A percentile compares a stretch with the other conserved stretches of the same genome.
These are phyloP conservation scores for Sturnus vulgaris DNA, from an alignment of 2,113 vertebrate species.

Conservation along the genomic window DNA sequence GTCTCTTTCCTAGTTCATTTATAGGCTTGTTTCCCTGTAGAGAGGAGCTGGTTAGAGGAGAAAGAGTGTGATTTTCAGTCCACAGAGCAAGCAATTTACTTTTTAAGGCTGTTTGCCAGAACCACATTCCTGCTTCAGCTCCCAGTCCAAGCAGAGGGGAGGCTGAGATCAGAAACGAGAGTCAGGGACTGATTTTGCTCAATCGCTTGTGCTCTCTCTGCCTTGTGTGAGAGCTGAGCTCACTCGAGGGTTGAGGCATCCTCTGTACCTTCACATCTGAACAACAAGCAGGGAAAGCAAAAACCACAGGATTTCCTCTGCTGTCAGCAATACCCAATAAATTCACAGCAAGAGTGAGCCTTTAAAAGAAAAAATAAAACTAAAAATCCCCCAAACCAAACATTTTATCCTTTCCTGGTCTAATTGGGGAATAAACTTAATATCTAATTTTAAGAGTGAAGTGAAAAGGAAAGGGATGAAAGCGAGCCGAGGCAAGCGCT, in stretches of 20 bases:
- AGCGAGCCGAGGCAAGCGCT: not conserved
- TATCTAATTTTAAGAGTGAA: slow-evolving; percentile 4
- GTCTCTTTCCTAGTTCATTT: not conserved
- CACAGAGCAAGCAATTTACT: slow-evolving; percentile 28
- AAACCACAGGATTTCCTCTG: slow-evolving; percentile 26
- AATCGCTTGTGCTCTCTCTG: not conserved
- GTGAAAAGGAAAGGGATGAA: slow-evolving; percentile 23
- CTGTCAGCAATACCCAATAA: slow-evolving; percentile 15
- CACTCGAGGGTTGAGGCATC: not conserved
- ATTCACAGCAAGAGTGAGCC: slow-evolving; percentile 23
- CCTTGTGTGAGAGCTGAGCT: not conserved
- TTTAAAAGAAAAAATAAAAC: not conserved
- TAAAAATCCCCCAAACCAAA: not conserved
- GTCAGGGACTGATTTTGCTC: not conserved
- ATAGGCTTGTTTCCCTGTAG: not conserved
- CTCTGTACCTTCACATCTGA: slow-evolving; percentile 6
- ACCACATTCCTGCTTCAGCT: not conserved
- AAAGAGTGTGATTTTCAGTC: slow-evolving; percentile 29
- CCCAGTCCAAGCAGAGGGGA: not conserved
- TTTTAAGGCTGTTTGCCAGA: slow-evolving; percentile 13
- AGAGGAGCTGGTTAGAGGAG: not conserved
- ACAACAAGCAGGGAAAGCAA: not conserved
- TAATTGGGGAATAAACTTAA: slow-evolving; percentile 44
- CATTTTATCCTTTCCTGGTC: not conserved
- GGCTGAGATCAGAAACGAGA: not conserved